phyloP scores from a whole-genome alignment of 2,113 vertebrate species.

The Anhinga anhinga region DNA sequence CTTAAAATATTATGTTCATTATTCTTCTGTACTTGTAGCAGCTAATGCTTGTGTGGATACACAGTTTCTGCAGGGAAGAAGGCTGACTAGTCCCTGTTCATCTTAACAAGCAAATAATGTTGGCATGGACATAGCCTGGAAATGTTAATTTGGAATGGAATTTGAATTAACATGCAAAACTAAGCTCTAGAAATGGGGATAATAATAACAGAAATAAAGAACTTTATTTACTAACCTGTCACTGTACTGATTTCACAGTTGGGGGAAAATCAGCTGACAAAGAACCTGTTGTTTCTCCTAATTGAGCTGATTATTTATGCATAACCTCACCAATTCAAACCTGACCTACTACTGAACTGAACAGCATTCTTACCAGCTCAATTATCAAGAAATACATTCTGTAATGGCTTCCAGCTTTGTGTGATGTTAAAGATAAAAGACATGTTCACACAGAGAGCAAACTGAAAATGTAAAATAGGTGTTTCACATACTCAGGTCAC shows the following conservation, averaged over 20 bases:
- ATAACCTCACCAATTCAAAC: constrained; percentile 70
- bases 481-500: neutral
- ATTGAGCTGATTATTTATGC: constrained; percentile 62
- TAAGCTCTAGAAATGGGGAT: constrained; percentile 15
- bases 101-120: constrained; percentile 39
- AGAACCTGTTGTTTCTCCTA: constrained; percentile 58
- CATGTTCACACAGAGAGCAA: constrained; percentile 31
- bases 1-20: constrained; percentile 53
- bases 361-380: constrained; percentile 49
- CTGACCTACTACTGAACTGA: constrained; percentile 56
- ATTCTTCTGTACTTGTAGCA: constrained; percentile 38
- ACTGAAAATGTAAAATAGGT: constrained; percentile 46
- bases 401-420: constrained; percentile 29
- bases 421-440: constrained; percentile 62
- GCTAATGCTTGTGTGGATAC: neutral
- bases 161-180: constrained; percentile 56
- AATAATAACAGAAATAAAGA: constrained; percentile 44
- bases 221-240: constrained; percentile 50
- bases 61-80: constrained; percentile 19
- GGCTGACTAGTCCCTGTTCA: neutral
- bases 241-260: constrained; percentile 46
- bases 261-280: constrained; percentile 59
- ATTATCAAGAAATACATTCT: constrained; percentile 47
- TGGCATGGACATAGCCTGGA: constrained; percentile 44
- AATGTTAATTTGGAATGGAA: constrained; percentile 46